Conservation (phyloP, 2,888 invertebrate species). For the Melinopterus prodromus region DNA sequence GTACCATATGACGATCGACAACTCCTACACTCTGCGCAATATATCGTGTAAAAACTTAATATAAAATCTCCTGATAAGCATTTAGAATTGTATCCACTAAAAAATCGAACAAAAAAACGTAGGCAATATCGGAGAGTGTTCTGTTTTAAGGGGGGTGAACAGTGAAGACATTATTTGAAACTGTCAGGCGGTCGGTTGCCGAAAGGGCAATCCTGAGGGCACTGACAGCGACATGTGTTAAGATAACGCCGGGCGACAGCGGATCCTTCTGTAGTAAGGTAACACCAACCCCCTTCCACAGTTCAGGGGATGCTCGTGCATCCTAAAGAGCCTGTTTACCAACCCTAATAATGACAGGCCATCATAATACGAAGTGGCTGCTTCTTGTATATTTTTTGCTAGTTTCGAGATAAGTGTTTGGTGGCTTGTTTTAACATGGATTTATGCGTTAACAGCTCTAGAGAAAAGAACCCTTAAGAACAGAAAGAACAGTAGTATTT, state of each 20-base stretch:
- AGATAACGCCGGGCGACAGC: constrained; percentile 51
- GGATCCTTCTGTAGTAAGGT: constrained; percentile 45
- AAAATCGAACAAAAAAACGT: constrained; percentile 11
- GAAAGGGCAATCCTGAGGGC: constrained; percentile 43
- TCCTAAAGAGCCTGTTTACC: constrained; percentile 47
- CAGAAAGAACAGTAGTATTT: no score
- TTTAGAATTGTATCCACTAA: background rate
- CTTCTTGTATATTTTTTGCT: background rate
- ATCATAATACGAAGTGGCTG: constrained; percentile 41
- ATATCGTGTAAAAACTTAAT: constrained; percentile 20
- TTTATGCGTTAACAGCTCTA: background rate
- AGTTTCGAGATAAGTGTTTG: background rate
- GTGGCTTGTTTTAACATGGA: background rate
- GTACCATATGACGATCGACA: background rate
- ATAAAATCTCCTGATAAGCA: background rate
- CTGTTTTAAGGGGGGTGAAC: background rate
- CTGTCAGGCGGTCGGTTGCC: constrained; percentile 36
- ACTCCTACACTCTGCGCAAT: constrained; percentile 19
- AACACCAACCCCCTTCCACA: background rate
- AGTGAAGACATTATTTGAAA: constrained; percentile 40
- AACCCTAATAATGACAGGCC: constrained; percentile 44
- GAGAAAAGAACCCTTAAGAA: no score
- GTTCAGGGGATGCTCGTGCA: constrained; percentile 47
- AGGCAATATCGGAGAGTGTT: background rate
- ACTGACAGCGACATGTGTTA: constrained; percentile 55